Base-by-base conservation (phyloP, 2,113 vertebrate genomes). In the Rallus limicola region DNA sequence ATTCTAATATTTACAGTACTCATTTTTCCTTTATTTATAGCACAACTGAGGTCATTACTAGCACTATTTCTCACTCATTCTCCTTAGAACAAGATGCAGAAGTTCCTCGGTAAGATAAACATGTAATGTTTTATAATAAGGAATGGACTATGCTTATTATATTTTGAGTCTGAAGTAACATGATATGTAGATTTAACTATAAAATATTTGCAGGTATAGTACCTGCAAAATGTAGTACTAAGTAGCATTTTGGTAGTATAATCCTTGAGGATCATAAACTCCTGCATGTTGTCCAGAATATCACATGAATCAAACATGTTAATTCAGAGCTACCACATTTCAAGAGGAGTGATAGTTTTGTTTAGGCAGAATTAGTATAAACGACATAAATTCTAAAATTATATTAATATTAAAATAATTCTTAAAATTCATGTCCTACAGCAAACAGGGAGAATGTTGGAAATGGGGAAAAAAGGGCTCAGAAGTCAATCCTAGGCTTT, bases 101-200 rank as follows among this genome's bases (percentile, higher is more conserved):
- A 89, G 20, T 80, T 96, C 56, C 88, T 94, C 92, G 98, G 98
- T 98, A 96, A 97, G 96, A 52, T 44, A 91, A 91, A 93, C 11
- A 9, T 70, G 0, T 62, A n/a, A 29, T 67, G 23, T 29, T 78
- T 77, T n/a, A 53, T 25, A 81, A 55, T 64, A 33, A 85, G 63
- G 44, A 34, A 55, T 44, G 5, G 17, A n/a, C n/a, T 34, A 11
- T 17, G 19, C 6, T 13, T 58, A 15, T 26, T 53, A 17, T 63
- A 64, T 48, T 82, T 83, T 42, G 5, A 1, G 6, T 75, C 28
- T 86, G 7, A 77, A 74, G 8, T 85, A 74, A 72, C 14, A 15
- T 40, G 8, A n/a, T 68, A 5, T 25, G 6, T 86, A 52, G 9
- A 34, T 88, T 79, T 75, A 21, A 44, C 46, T 75, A 21, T 34